Base-by-base conservation (phyloP, 2,888 invertebrate species). In the Ochropacha duplaris region DNA sequence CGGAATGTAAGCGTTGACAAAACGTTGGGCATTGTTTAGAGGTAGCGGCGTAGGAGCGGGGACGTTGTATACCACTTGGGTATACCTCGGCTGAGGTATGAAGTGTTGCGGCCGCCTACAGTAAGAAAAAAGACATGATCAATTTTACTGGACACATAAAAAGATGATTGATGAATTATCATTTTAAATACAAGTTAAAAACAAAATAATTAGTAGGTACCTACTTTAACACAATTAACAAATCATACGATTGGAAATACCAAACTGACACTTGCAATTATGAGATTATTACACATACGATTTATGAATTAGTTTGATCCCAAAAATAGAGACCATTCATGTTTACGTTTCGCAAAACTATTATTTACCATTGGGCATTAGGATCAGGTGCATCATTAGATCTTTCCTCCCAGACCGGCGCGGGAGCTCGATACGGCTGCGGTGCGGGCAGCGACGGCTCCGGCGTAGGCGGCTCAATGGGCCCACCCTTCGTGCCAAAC, bases 371-470 rank as follows among this genome's bases (percentile, higher is more conserved):
- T 78, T 94, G 94, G 70, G 94, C 94, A 69, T 94, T 93, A 58
- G 95, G 94, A 79, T 95, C 94, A 28, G 94, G 94, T 24, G 92
- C 83, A 67, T 95, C 95, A 66, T 93, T 89, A 19, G 86, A 83
- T 61, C 93, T 84, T 74, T 93, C 88, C 70, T 95, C 95, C 94
- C 94, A 95, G 19, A 95, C 95, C 28, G 94, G 94, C 66, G 94
- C 94, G 1, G 95, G 95, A 26, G 79, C 84, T 22, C 94, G 88
- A 77, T 87, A 93, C 54, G 94, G 94, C 77, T 87, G 93, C 69
- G 86, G 92, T 34, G 83, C 72, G 0, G 90, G 90, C 69, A 88
- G 85, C 64, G 87, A 83, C 6, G 90, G 87, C 64, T 93, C 93
- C 61, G 94, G 93, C 62, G 92, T 84, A 55, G 94, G 94, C 22